Conservation (phyloP, 2,113 vertebrate genomes). For the Carassius carassius region DNA sequence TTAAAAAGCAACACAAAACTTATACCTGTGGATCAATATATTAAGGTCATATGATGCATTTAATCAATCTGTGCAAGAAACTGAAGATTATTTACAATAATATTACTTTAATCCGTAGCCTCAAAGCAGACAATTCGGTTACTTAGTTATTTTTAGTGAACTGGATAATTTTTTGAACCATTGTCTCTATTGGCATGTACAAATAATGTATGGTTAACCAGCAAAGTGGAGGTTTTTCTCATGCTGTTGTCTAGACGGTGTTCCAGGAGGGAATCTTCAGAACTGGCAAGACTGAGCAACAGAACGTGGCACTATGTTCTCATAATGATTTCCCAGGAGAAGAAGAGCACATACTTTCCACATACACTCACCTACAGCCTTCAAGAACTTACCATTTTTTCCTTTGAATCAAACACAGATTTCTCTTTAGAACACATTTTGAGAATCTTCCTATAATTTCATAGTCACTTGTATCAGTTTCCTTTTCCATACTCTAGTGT, state of each 20-base stretch:
- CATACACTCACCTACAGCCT: constrained; percentile 54
- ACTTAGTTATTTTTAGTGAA: no score
- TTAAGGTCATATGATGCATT: no score
- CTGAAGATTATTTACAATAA: no score
- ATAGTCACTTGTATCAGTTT: no score
- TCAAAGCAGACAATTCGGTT: no score
- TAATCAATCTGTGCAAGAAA: no score
- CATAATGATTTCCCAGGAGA: constrained; percentile 67
- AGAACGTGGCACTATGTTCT: constrained; percentile 60
- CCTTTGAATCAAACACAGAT: neutral
- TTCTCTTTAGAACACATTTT: neutral
- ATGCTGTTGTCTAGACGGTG: neutral
- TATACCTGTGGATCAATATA: no score
- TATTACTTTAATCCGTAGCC: no score
- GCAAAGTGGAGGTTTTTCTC: neutral
- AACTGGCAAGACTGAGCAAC: constrained; percentile 52
- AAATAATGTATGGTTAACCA: neutral
- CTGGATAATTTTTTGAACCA: no score
- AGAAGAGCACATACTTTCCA: constrained; percentile 30
- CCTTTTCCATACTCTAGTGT: neutral
- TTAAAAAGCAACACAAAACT: no score
- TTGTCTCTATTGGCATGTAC: neutral
- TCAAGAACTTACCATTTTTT: neutral
- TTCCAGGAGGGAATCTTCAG: constrained; percentile 56
- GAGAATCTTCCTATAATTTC: neutral